A percentile compares a stretch with the other conserved stretches of the same genome.
Conservation (phyloP, 2,888 invertebrate species). For the Julus scandinavius region DNA sequence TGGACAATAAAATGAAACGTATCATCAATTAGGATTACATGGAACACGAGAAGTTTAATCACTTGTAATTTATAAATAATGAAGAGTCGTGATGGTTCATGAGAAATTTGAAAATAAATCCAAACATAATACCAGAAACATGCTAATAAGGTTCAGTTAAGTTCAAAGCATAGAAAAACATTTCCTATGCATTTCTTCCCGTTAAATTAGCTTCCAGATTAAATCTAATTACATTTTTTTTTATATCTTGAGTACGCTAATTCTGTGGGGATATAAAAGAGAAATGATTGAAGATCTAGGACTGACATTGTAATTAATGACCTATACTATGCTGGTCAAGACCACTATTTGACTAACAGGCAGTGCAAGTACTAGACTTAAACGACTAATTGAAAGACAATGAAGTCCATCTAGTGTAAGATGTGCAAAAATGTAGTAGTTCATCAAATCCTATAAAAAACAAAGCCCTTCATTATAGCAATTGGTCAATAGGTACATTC, state of each 20-base stretch:
- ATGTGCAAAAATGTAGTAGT: background rate
- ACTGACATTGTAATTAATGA: conserved; percentile 37
- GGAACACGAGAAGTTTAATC: background rate
- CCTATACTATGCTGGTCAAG: background rate
- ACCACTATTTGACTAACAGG: background rate
- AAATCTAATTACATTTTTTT: background rate
- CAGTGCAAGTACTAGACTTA: background rate
- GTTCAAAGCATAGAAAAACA: no score
- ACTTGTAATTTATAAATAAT: background rate
- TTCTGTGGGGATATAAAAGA: background rate
- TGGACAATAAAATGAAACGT: no score
- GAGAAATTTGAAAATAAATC: background rate
- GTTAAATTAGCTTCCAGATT: background rate
- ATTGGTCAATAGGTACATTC: background rate
- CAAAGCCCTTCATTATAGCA: background rate
- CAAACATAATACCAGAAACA: no score
- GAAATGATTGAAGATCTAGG: conserved; percentile 28
- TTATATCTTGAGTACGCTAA: background rate
- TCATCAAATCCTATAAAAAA: background rate
- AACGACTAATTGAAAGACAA: background rate
- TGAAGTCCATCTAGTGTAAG: background rate
- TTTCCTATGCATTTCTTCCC: background rate
- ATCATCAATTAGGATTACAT: background rate
- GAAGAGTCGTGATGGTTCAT: background rate
- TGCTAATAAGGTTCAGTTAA: no score